Percentiles rank a stretch among this genome's conserved stretches.
Conservation (phyloP, 1,140 invertebrate species). For the Cecropterus lyciades region DNA sequence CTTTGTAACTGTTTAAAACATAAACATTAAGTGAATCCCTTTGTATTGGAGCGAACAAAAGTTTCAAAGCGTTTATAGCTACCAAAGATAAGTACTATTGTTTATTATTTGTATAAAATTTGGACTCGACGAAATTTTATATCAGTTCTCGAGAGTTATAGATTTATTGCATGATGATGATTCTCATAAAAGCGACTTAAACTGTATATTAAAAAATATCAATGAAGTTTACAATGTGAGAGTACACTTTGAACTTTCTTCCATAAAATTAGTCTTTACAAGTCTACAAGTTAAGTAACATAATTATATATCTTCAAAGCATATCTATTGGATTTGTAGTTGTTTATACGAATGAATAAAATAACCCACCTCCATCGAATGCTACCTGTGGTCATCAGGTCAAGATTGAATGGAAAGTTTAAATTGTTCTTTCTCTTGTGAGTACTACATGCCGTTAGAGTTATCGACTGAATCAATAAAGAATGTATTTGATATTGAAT, state of each 20-base stretch:
- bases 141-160: too few species aligned
- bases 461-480: slow-evolving; percentile 25
- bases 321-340: not conserved
- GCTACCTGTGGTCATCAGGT: slow-evolving; percentile 48
- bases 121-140: slow-evolving; percentile 1
- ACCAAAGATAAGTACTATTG: slow-evolving; percentile 12
- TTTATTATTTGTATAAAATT: slow-evolving; percentile 20
- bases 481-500: slow-evolving; percentile 31
- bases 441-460: slow-evolving; percentile 15
- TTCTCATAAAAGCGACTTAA: too few species aligned
- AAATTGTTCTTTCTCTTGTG: slow-evolving; percentile 36
- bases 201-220: too few species aligned
- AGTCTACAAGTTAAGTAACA: too few species aligned
- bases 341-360: slow-evolving; percentile 17
- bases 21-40: slow-evolving; percentile 28
- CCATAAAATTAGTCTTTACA: too few species aligned
- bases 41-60: slow-evolving; percentile 20
- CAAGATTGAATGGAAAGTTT: slow-evolving; percentile 40
- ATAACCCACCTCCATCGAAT: slow-evolving; percentile 8
- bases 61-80: slow-evolving; percentile 22
- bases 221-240: too few species aligned
- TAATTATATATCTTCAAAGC: not conserved
- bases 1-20: slow-evolving; percentile 30
- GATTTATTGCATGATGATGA: too few species aligned
- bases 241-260: too few species aligned